A percentile compares a stretch with the other conserved stretches of the same genome.
These are phyloP conservation scores for Callipepla squamata DNA, from an alignment of 2,113 vertebrate genomes.

Conservation along the genomic window DNA sequence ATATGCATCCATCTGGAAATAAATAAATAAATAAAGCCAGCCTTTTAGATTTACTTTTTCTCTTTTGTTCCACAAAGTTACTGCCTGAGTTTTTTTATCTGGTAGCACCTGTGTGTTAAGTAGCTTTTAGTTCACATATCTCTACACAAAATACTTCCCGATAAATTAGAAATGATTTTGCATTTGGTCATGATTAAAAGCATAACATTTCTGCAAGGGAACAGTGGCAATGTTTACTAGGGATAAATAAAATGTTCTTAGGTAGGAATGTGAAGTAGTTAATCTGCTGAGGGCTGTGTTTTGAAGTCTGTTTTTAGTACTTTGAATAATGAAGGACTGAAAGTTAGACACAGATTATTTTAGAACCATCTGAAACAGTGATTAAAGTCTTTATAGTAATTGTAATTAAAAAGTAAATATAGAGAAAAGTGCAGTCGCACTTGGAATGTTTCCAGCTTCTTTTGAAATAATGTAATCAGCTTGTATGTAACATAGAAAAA, in stretches of 20 bases:
- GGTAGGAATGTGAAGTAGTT: background rate
- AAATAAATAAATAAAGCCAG: background rate
- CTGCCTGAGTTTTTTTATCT: background rate
- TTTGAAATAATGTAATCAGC: background rate
- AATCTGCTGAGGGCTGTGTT: background rate
- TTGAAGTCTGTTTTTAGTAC: background rate
- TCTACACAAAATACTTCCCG: background rate
- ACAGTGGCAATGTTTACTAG: background rate
- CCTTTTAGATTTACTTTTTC: background rate
- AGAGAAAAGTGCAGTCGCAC: background rate
- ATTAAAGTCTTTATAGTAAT: background rate
- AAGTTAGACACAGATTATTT: background rate
- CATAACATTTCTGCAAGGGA: background rate
- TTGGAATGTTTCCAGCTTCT: background rate
- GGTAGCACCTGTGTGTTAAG: background rate
- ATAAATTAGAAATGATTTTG: background rate
- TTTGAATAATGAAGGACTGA: background rate
- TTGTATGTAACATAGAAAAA: too few relatives aligned
- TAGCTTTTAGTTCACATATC: background rate
- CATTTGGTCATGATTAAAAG: background rate
- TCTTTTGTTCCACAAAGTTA: background rate
- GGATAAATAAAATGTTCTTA: background rate
- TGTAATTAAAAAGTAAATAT: background rate
- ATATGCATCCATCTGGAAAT: background rate
- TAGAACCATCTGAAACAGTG: background rate